A percentile compares a stretch with the other conserved stretches of the same genome.
Conservation (phyloP, 2,113 vertebrate species). For the Australoheros scitulus region DNA sequence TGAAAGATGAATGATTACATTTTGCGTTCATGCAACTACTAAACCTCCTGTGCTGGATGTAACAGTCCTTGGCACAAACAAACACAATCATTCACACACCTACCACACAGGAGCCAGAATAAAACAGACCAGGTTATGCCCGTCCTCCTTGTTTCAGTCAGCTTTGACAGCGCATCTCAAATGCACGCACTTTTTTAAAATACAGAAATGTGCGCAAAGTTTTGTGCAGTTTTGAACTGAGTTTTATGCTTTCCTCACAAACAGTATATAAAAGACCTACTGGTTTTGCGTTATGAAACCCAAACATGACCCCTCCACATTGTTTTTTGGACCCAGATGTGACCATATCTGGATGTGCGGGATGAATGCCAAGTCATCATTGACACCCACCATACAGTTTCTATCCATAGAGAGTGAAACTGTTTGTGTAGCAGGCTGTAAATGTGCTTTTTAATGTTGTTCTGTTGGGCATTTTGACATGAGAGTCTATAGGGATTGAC, state of each 20-base stretch:
- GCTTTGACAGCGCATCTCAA: too few species aligned
- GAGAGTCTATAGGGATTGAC: not conserved
- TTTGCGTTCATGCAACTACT: not conserved
- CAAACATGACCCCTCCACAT: accelerated
- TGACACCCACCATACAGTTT: not conserved
- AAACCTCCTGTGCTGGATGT: not conserved
- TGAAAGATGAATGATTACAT: not conserved
- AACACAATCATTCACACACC: not conserved
- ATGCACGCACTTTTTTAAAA: too few species aligned
- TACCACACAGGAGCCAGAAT: not conserved
- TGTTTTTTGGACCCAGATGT: not conserved
- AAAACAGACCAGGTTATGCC: not conserved
- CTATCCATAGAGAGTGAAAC: not conserved
- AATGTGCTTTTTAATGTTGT: not conserved
- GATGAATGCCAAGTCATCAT: too few species aligned
- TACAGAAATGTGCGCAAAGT: too few species aligned
- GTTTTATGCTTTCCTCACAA: not conserved
- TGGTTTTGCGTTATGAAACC: not conserved
- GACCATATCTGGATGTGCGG: not conserved
- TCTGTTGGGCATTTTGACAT: not conserved
- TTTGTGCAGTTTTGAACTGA: not conserved
- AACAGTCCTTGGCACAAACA: not conserved
- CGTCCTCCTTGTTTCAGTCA: too few species aligned
- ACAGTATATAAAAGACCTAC: not conserved
- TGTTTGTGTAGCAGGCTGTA: too few species aligned